A percentile compares a stretch with the other conserved stretches of the same genome.
These are phyloP conservation scores for Galerucella nymphaeae DNA, from an alignment of 2,888 invertebrate species.

Conservation along the genomic window DNA sequence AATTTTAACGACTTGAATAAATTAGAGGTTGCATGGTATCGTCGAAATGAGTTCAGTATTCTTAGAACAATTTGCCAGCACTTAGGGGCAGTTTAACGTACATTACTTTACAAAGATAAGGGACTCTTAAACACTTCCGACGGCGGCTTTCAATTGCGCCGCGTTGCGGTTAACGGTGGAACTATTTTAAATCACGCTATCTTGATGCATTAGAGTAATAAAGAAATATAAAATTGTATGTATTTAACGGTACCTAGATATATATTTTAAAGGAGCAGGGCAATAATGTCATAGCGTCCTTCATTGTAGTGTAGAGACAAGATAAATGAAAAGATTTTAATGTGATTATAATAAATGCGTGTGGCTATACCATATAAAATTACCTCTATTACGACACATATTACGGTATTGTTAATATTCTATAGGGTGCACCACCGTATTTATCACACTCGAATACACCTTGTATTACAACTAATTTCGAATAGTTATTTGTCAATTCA, in stretches of 20 bases:
- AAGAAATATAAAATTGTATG: slow-evolving; percentile 44
- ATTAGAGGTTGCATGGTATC: slow-evolving; percentile 55
- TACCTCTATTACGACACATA: slow-evolving; percentile 54
- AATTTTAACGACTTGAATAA: slow-evolving; percentile 44
- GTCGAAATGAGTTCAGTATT: slow-evolving; percentile 41
- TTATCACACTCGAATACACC: slow-evolving; percentile 55
- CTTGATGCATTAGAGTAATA: slow-evolving; percentile 42
- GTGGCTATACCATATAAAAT: slow-evolving; percentile 55
- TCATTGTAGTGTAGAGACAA: background rate
- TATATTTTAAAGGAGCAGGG: background rate
- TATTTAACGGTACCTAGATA: background rate
- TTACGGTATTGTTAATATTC: slow-evolving; percentile 57
- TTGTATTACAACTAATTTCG: slow-evolving; percentile 50
- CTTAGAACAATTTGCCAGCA: slow-evolving; percentile 64
- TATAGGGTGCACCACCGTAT: slow-evolving; percentile 51
- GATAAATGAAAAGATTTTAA: slow-evolving; percentile 42
- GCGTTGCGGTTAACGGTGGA: slow-evolving; percentile 49
- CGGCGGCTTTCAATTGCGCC: slow-evolving; percentile 64
- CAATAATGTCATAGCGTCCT: background rate
- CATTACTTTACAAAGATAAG: slow-evolving; percentile 65
- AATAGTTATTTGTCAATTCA: slow-evolving; percentile 56
- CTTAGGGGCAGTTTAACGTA: slow-evolving; percentile 66
- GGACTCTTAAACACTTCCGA: slow-evolving; percentile 64
- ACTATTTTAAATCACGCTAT: slow-evolving; percentile 53
- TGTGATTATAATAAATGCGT: slow-evolving; percentile 56